Evolutionary conservation across 2,797 vertebrate species (phyloP), one percentile per base, ranked within the genome.

Genomic region (Tangara arthus): DNA sequence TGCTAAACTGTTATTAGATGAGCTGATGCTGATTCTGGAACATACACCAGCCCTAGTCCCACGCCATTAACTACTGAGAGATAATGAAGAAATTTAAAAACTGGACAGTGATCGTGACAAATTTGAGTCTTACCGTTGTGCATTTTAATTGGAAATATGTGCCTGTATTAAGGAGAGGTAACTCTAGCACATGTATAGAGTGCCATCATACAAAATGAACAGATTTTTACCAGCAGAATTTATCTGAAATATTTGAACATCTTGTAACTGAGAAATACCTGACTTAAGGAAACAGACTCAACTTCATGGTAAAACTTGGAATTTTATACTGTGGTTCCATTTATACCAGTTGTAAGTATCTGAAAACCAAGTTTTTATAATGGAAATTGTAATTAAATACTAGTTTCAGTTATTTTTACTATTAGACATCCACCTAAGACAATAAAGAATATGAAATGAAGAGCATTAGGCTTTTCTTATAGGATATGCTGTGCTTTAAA

Each of bases 401-500:
- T 86, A 55, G 19, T 49, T 94, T 82, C 57, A 59, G 32, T 52
- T 72, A 27, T 37, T 27, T 19, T 27, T 35, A 64, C 13, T 92
- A 81, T 50, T 64, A 87, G 18, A 72, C 41, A 73, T 70, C 9
- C 4, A 1, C 37, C 76, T 93, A 87, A 87, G 46, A 93, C 49
- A 92, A 83, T 60, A 46, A 87, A 78, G 47, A 77, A 70, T 75
- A 76, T 81, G 52, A 95, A 93, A 90, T 46, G 81, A 93, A 94
- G 88, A 95, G 76, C 78, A 92, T 84, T 77, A 77, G 90, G 50
- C 76, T 82, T 69, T 87, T 82, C 78, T 80, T 79, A 63, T 32
- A 82, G 86, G 61, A 80, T 90, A 89, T 56, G 42, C 63, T 95
- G 84, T 95, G 92, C 97, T 96, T 97, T 89, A 93, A 95, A 96